A percentile compares a stretch with the other conserved stretches of the same genome.
Conservation (phyloP, 2,113 vertebrate genomes). For the Callionymus lyra region DNA sequence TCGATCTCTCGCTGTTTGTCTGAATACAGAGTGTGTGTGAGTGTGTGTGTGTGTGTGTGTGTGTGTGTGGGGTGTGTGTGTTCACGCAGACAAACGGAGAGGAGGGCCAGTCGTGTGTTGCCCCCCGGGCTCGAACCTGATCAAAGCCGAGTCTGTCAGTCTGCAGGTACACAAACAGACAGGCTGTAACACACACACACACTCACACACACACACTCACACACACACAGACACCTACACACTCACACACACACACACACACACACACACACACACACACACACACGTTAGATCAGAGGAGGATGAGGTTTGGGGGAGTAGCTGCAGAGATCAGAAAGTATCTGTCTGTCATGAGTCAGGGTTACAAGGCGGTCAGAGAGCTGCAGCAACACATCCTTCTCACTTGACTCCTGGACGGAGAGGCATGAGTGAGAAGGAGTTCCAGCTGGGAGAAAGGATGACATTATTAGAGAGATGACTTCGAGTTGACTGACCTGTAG, state of each 20-base stretch:
- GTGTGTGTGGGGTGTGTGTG: constrained; percentile 19
- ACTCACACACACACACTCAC: too few species aligned
- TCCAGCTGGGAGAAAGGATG: too few species aligned
- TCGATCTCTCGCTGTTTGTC: constrained; percentile 12
- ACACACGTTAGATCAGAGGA: constrained; percentile 1
- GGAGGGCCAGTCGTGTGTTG: constrained; percentile 28
- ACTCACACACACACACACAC: too few species aligned
- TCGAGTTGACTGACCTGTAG: too few species aligned
- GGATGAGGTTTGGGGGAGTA: constrained; percentile 9
- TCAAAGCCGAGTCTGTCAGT: constrained; percentile 57
- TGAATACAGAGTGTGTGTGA: constrained; percentile 20
- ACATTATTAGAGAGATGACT: too few species aligned
- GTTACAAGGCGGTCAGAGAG: constrained; percentile 47
- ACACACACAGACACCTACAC: too few species aligned
- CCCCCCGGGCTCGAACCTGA: constrained; percentile 44
- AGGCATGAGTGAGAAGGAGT: constrained; percentile 9
- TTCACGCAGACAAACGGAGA: constrained; percentile 13
- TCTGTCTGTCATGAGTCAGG: constrained; percentile 37
- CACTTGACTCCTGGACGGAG: constrained; percentile 9
- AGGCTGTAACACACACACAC: constrained; percentile 23
- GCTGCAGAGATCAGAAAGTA: constrained; percentile 42
- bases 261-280: too few species aligned
- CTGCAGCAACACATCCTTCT: constrained; percentile 5
- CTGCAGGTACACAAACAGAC: constrained; percentile 50
- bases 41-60: constrained; percentile 14